phyloP scores from a whole-genome alignment of 2,888 invertebrate species.

The Cenopis cana region DNA sequence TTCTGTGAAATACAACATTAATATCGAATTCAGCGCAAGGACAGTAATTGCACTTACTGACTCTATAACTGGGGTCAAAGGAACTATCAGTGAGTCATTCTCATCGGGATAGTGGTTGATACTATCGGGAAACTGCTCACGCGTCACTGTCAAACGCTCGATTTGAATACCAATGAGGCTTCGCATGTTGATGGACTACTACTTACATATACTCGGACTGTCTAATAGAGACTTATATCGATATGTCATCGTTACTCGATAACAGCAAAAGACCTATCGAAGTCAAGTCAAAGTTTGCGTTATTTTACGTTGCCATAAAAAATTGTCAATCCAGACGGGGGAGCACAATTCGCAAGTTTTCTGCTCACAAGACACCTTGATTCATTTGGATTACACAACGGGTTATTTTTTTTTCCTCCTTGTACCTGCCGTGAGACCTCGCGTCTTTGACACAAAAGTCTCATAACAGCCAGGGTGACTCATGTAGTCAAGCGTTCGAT shows the following conservation, averaged over 20 bases:
- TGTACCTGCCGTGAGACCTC: conserved; percentile 35
- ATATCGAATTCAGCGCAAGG: conserved; percentile 77
- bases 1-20: conserved; percentile 68
- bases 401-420: conserved; percentile 21
- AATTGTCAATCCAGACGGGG: no score
- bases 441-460: conserved; percentile 36
- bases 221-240: conserved; percentile 18
- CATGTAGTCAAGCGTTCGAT: conserved; percentile 36
- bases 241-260: conserved; percentile 12
- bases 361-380: conserved; percentile 14
- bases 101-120: conserved; percentile 75
- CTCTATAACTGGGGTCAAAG: conserved; percentile 78
- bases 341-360: conserved; percentile 8
- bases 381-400: conserved; percentile 22
- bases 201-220: conserved; percentile 44
- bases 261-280: neutral
- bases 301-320: no score
- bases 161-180: conserved; percentile 70
- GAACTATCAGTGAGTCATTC: conserved; percentile 78
- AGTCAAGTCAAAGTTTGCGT: neutral
- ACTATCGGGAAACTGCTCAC: conserved; percentile 71
- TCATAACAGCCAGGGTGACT: conserved; percentile 37
- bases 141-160: conserved; percentile 67
- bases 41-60: conserved; percentile 73
- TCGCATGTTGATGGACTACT: conserved; percentile 64